These are phyloP conservation scores for Campylorhamphus procurvoides DNA, from an alignment of 2,113 vertebrate species.

Conservation along the genomic window DNA sequence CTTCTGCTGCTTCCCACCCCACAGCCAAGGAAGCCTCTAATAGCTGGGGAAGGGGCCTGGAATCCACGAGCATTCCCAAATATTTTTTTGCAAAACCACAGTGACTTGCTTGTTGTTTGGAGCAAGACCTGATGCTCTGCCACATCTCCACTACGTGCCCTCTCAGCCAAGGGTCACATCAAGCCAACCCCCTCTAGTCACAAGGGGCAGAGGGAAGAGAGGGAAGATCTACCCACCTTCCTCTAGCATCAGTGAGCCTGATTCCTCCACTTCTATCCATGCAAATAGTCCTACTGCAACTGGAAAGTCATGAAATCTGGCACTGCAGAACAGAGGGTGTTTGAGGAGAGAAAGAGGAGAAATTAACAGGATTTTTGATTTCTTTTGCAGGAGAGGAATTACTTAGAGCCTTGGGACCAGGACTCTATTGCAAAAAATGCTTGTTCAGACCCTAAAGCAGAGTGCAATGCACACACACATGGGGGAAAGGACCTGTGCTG, in stretches of 20 bases:
- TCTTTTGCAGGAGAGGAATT: background rate
- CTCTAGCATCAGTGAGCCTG: slow-evolving; percentile 29
- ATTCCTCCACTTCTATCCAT: slow-evolving; percentile 37
- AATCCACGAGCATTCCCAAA: background rate
- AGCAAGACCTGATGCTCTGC: background rate
- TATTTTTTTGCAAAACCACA: rapidly evolving
- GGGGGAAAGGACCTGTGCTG: background rate
- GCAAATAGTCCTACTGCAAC: slow-evolving; percentile 16
- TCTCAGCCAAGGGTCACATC: background rate
- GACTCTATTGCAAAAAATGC: background rate
- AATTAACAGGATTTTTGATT: background rate
- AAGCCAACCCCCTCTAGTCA: background rate
- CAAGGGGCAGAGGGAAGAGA: background rate
- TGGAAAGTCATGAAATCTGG: background rate
- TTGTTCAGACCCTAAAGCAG: background rate
- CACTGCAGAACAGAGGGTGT: slow-evolving; percentile 2
- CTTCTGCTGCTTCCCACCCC: background rate
- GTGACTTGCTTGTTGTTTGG: background rate
- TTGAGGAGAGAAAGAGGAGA: slow-evolving; percentile 26
- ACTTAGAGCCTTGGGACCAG: background rate
- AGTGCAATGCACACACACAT: background rate
- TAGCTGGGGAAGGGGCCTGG: background rate
- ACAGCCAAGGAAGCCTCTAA: background rate
- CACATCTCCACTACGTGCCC: background rate
- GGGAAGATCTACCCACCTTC: slow-evolving; percentile 31